Base-by-base conservation (phyloP, 2,888 invertebrate species). In the Hirtodrosophila duncani region DNA sequence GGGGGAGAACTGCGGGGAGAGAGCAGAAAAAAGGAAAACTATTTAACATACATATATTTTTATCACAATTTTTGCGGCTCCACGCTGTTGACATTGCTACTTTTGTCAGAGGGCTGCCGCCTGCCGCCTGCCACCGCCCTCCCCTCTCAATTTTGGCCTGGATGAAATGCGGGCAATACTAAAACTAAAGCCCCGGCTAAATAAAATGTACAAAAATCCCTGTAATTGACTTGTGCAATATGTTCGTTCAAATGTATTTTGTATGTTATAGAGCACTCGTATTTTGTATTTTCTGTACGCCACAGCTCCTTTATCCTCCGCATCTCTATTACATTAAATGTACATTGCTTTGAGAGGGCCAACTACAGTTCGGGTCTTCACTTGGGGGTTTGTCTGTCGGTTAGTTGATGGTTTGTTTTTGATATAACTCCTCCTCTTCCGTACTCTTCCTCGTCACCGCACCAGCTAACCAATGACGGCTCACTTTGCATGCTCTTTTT, bases 151-250 rank as follows among this genome's bases (percentile, higher is more conserved):
- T n/a, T n/a, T n/a, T n/a, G n/a, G n/a, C n/a, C n/a, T n/a, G n/a
- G n/a, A n/a, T n/a, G 18, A 8, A 3, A n/a, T 1, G 38, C 27
- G 36, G 18, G 11, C 11, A 29, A 16, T 46, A 55, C 53, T 58
- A 64, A 67, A 67, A 74, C 71, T 63, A 48, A 78, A 71, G 63
- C 63, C 60, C 59, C 29, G 30, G 26, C 52, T 30, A 55, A 48
- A 52, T 52, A 53, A 55, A 52, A 52, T 55, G 52, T 55, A 42
- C 34, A 53, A 72, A 58, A 71, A 78, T 71, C 78, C 63, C 66
- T 58, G 66, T 74, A 78, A 78, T 71, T 71, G 71, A 71, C 78
- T 71, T 70, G 55, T 59, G 60, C 74, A 78, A 78, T 72, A 68
- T 57, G 69, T 61, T 58, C 14, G 41, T 29, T 24, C 45, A 60